A percentile compares a stretch with the other conserved stretches of the same genome.
phyloP scores from a whole-genome alignment of 1,140 invertebrate species.

The Drosophila navojoa region DNA sequence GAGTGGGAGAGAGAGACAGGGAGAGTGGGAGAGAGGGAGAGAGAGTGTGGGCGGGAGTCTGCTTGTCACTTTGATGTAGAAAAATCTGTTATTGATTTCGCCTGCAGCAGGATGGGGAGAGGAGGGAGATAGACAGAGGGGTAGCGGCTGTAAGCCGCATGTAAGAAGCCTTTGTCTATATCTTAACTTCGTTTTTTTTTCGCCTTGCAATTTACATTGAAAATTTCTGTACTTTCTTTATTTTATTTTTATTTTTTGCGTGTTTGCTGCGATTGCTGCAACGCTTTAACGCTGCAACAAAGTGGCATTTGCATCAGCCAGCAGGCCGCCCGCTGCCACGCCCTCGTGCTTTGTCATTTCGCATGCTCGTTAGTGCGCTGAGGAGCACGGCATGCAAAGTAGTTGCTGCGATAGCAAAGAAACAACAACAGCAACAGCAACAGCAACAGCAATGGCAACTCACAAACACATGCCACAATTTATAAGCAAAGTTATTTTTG shows the following conservation, averaged over 20 bases:
- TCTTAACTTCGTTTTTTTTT: neutral
- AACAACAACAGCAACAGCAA: constrained; percentile 42
- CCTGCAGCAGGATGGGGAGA: neutral
- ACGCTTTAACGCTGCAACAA: constrained; percentile 69
- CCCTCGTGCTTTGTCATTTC: constrained; percentile 75
- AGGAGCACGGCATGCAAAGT: constrained; percentile 74
- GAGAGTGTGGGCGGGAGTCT: neutral
- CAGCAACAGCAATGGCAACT: constrained; percentile 46
- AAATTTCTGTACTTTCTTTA: constrained; percentile 43
- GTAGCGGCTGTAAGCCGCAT: neutral
- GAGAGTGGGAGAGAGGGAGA: neutral
- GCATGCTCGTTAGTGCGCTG: constrained; percentile 75
- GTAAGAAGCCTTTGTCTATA: constrained; percentile 12
- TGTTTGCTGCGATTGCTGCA: constrained; percentile 1
- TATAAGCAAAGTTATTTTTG: constrained; percentile 79
- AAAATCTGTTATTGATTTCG: constrained; percentile 77
- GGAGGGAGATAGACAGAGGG: neutral
- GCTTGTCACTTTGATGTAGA: constrained; percentile 70
- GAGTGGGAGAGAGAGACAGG: neutral
- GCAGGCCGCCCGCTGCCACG: constrained; percentile 35
- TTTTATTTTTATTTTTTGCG: constrained; percentile 10
- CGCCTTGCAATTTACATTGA: constrained; percentile 68
- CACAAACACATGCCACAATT: constrained; percentile 80
- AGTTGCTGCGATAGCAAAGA: constrained; percentile 52
- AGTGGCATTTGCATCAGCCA: constrained; percentile 64